These are phyloP conservation scores for Salvelinus fontinalis DNA, from an alignment of 2,113 vertebrate species.

Conservation along the genomic window DNA sequence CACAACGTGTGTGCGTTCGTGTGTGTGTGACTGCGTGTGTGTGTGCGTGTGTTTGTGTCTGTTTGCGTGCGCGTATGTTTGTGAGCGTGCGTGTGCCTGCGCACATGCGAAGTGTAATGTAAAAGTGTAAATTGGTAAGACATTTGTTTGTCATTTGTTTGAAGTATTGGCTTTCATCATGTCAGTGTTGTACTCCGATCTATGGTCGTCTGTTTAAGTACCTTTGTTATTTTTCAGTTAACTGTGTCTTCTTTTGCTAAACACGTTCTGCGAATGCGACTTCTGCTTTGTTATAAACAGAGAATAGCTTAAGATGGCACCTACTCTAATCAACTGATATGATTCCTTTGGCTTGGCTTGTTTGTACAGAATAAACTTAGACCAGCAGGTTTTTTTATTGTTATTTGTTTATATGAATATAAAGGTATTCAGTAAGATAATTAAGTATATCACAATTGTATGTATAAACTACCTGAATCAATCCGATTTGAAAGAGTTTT, in stretches of 20 bases:
- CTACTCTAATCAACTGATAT: slow-evolving; percentile 56
- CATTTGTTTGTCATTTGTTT: slow-evolving; percentile 41
- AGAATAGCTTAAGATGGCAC: slow-evolving; percentile 65
- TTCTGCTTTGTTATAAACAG: slow-evolving; percentile 65
- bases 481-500: slow-evolving; percentile 54
- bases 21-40: slow-evolving; percentile 18
- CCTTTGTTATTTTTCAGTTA: slow-evolving; percentile 48
- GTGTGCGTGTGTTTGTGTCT: slow-evolving; percentile 6
- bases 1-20: slow-evolving; percentile 37
- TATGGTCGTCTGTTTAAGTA: slow-evolving; percentile 69
- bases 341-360: slow-evolving; percentile 69
- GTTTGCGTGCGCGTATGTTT: slow-evolving; percentile 2
- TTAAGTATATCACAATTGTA: slow-evolving; percentile 68
- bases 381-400: slow-evolving; percentile 62
- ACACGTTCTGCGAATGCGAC: slow-evolving; percentile 60
- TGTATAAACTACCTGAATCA: slow-evolving; percentile 59
- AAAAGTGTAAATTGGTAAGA: slow-evolving; percentile 65
- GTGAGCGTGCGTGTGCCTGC: neutral
- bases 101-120: slow-evolving; percentile 19
- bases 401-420: slow-evolving; percentile 66
- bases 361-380: slow-evolving; percentile 73
- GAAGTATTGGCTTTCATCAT: slow-evolving; percentile 59
- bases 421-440: slow-evolving; percentile 56
- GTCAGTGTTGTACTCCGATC: slow-evolving; percentile 66
- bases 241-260: slow-evolving; percentile 55